Conservation (phyloP, 2,113 vertebrate species). For the Atrichornis clamosus region DNA sequence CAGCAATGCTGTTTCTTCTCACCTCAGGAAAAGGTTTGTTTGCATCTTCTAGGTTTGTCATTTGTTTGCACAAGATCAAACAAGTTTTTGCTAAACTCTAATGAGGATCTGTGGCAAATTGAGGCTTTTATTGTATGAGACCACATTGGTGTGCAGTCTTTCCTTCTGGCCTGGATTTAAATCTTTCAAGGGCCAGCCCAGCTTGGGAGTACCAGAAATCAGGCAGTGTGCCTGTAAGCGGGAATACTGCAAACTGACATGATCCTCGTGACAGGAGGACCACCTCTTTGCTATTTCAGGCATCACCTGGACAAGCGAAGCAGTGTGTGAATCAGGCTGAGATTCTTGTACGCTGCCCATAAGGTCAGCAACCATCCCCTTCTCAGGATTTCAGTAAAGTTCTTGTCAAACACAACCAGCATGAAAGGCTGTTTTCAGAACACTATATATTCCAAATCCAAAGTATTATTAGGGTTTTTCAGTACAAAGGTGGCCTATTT, state of each 20-base stretch:
- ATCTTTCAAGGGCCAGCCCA: neutral
- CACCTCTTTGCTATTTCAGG: neutral
- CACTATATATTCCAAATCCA: neutral
- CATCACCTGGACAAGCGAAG: neutral
- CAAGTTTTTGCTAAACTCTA: neutral
- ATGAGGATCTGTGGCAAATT: neutral
- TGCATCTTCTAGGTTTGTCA: neutral
- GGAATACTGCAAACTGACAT: neutral
- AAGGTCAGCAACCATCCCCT: neutral
- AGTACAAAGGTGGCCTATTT: neutral
- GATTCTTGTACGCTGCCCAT: neutral
- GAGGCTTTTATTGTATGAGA: neutral
- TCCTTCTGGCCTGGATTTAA: neutral
- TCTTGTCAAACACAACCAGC: neutral
- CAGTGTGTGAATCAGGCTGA: neutral
- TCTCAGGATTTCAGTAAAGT: neutral
- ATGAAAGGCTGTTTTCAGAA: neutral
- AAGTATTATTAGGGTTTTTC: neutral
- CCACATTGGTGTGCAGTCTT: rapidly evolving
- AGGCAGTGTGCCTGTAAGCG: neutral
- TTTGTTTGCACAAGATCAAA: neutral
- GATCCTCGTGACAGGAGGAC: neutral
- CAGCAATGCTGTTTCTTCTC: neutral
- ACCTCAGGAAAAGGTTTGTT: neutral
- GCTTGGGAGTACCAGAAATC: neutral